Percentiles rank a stretch among this genome's conserved stretches.
Evolutionary conservation across 1,140 invertebrate species (phyloP).

Genomic region (Drosophila persimilis): DNA sequence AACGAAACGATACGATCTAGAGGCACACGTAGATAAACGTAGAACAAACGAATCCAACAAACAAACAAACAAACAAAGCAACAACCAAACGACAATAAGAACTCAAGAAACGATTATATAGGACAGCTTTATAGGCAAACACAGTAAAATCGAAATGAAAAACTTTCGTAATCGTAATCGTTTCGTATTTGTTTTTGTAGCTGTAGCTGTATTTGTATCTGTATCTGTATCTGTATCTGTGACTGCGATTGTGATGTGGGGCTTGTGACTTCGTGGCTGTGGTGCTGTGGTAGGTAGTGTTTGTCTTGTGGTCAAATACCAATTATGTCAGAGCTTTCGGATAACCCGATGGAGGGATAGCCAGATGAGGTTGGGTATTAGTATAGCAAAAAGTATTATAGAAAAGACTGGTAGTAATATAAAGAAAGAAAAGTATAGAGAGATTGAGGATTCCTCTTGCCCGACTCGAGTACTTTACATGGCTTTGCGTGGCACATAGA

Average conservation of each 20-base stretch:
- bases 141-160: conserved; percentile 52
- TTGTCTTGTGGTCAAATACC: conserved; percentile 64
- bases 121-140: conserved; percentile 32
- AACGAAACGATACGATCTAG: conserved; percentile 60
- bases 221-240: conserved; percentile 21
- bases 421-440: conserved; percentile 32
- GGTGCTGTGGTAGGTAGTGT: conserved; percentile 1
- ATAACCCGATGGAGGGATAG: conserved; percentile 17
- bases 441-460: conserved; percentile 21
- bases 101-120: conserved; percentile 58
- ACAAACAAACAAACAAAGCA: conserved; percentile 67
- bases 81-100: conserved; percentile 72
- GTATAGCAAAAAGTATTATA: conserved; percentile 22
- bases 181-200: conserved; percentile 34
- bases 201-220: conserved; percentile 35
- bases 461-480: conserved; percentile 31
- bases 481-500: conserved; percentile 13
- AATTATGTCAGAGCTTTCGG: conserved; percentile 75
- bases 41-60: conserved; percentile 54
- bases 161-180: conserved; percentile 41
- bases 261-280: conserved; percentile 5
- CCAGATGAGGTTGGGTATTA: conserved; percentile 26
- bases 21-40: conserved; percentile 64
- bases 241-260: conserved; percentile 9
- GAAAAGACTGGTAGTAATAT: conserved; percentile 38